Conservation (phyloP, 2,113 vertebrate species). For the Carettochelys insculpta region DNA sequence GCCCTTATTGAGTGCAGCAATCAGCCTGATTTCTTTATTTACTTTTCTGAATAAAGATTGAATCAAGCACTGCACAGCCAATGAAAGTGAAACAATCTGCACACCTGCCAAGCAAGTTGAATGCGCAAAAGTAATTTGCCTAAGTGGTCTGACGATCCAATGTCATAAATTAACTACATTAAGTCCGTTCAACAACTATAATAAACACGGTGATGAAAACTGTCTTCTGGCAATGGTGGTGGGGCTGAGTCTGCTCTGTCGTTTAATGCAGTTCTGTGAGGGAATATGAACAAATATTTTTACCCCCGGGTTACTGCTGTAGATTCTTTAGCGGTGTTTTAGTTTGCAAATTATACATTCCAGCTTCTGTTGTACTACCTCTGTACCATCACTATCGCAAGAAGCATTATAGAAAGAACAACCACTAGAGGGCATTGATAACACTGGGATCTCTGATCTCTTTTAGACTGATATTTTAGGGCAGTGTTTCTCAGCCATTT, state of each 20-base stretch:
- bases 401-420: conserved; percentile 5
- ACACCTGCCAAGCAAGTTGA: neutral
- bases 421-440: neutral
- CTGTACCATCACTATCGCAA: conserved; percentile 1
- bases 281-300: neutral
- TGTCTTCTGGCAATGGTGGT: neutral
- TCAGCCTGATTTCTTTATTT: neutral
- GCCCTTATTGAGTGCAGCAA: neutral
- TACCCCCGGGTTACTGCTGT: neutral
- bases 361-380: conserved; percentile 23
- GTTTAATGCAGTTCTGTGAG: neutral
- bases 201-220: neutral
- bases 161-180: conserved; percentile 9
- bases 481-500: no score
- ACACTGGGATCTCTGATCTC: neutral
- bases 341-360: neutral
- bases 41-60: neutral
- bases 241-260: neutral
- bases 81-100: neutral
- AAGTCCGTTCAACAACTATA: neutral
- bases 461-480: no score
- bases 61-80: neutral
- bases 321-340: neutral
- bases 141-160: accelerated
- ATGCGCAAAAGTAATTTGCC: neutral